Conservation (phyloP, 2,113 vertebrate genomes). For the Tylochromis polylepis region DNA sequence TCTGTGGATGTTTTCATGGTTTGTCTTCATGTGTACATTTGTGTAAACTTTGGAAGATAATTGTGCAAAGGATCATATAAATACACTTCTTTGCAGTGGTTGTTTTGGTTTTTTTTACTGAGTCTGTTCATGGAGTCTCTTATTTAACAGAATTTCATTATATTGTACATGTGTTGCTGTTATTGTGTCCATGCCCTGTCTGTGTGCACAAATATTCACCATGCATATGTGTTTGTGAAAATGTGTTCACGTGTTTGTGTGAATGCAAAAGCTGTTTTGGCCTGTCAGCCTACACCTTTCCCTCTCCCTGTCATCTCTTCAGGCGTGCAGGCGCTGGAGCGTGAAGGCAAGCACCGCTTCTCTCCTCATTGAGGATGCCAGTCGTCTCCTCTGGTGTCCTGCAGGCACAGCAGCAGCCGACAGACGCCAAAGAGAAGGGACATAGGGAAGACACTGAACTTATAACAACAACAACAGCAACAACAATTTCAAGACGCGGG, state of each 20-base stretch:
- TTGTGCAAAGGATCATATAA: background rate
- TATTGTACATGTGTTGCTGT: background rate
- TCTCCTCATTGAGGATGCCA: constrained; percentile 58
- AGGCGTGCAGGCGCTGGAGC: constrained; percentile 53
- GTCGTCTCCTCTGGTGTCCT: constrained; percentile 50
- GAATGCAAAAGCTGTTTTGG: constrained; percentile 34
- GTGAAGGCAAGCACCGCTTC: constrained; percentile 41
- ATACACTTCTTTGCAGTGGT: background rate
- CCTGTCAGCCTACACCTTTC: constrained; percentile 59
- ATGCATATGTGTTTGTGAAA: constrained; percentile 28
- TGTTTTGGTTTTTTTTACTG: background rate
- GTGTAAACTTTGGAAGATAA: background rate
- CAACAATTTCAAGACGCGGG: constrained; percentile 34
- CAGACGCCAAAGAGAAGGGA: constrained; percentile 29
- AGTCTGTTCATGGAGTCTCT: background rate
- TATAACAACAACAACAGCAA: constrained; percentile 35
- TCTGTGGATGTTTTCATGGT: background rate
- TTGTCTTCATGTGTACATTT: background rate
- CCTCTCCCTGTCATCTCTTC: constrained; percentile 60
- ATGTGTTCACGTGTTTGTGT: constrained; percentile 14
- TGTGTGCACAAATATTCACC: background rate
- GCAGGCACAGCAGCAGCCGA: constrained; percentile 49
- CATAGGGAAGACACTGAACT: constrained; percentile 36
- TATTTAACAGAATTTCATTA: background rate
- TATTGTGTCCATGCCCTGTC: background rate